Percentiles rank a stretch among this genome's conserved stretches.
Evolutionary conservation across 2,797 vertebrate genomes (phyloP).

Genomic region (Octomys mimax): DNA sequence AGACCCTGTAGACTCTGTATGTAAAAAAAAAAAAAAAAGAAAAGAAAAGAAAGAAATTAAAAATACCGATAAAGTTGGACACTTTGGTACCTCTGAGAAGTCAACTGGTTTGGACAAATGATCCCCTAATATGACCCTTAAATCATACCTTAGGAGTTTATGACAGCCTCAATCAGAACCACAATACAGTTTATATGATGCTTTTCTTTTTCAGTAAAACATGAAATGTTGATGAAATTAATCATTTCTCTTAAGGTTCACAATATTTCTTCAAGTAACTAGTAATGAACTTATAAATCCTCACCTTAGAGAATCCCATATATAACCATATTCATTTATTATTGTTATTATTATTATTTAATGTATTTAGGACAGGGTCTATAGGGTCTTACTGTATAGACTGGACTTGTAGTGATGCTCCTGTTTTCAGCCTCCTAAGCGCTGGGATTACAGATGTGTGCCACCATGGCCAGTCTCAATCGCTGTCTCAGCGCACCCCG

Average conservation of each 20-base stretch:
- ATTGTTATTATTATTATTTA: too few relatives aligned
- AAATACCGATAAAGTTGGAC: constrained; percentile 22
- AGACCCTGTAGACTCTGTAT: too few relatives aligned
- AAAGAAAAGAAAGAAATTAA: neutral
- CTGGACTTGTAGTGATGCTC: too few relatives aligned
- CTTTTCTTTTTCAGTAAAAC: constrained; percentile 50
- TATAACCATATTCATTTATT: neutral
- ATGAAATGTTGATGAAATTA: neutral
- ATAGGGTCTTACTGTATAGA: too few relatives aligned
- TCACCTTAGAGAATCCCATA: neutral
- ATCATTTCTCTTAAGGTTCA: neutral
- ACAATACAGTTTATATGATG: neutral
- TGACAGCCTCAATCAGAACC: neutral
- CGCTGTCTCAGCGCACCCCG: too few relatives aligned
- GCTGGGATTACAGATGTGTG: too few relatives aligned
- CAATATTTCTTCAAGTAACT: neutral
- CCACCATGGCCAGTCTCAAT: too few relatives aligned
- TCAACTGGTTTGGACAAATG: neutral
- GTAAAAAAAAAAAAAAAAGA: too few relatives aligned
- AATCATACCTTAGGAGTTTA: neutral
- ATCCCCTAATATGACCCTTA: neutral
- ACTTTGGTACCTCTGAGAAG: neutral
- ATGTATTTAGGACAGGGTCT: too few relatives aligned
- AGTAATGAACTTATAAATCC: neutral
- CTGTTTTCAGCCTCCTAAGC: too few relatives aligned